Conservation (phyloP, 2,888 invertebrate species). For the Catocala fraxini region DNA sequence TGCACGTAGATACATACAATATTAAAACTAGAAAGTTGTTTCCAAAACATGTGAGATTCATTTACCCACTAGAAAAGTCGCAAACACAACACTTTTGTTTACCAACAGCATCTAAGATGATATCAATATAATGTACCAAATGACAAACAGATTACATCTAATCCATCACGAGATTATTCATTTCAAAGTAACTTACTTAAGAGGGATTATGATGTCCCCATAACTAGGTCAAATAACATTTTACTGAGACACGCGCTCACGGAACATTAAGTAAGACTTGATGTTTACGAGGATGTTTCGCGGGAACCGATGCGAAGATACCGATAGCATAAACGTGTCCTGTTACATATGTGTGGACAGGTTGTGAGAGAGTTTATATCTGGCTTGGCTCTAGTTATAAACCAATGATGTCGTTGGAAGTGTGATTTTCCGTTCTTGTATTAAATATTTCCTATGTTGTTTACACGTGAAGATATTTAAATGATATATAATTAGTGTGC, state of each 20-base stretch:
- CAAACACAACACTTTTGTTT: background rate
- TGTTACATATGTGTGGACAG: background rate
- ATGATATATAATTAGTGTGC: too few relatives aligned
- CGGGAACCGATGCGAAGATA: background rate
- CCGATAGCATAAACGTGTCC: slow-evolving; percentile 1
- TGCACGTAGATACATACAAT: too few relatives aligned
- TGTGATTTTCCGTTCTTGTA: too few relatives aligned
- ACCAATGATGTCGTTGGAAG: too few relatives aligned
- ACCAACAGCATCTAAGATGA: background rate
- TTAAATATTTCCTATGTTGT: too few relatives aligned
- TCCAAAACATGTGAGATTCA: too few relatives aligned
- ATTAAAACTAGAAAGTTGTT: too few relatives aligned
- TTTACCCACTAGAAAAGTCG: too few relatives aligned
- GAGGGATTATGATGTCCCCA: background rate
- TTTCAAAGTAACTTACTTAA: background rate
- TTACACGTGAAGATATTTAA: too few relatives aligned
- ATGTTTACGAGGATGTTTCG: slow-evolving; percentile 1
- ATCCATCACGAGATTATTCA: background rate
- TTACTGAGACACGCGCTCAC: background rate
- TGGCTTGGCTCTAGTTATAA: too few relatives aligned
- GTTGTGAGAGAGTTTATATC: background rate
- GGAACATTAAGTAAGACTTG: slow-evolving; percentile 3
- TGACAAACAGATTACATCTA: background rate
- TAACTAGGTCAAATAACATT: background rate
- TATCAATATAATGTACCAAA: background rate